Evolutionary conservation across 2,113 vertebrate genomes (phyloP).

Genomic region (Nesospiza acunhae): DNA sequence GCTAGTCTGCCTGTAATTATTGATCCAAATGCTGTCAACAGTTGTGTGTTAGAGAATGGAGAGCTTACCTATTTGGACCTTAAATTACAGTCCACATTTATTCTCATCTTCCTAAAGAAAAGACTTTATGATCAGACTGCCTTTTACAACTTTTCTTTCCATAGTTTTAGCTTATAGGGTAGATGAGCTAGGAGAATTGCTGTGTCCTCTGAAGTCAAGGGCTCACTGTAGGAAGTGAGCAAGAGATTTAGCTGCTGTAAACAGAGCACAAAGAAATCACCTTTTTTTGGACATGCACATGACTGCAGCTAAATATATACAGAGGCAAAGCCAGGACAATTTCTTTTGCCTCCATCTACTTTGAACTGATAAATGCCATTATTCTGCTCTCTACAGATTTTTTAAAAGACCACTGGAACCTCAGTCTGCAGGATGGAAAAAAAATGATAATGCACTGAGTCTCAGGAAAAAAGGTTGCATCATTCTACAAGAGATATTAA

Average conservation of each 20-base stretch:
- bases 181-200: not conserved
- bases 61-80: not conserved
- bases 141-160: not conserved
- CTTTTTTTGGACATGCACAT: not conserved
- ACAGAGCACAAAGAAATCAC: not conserved
- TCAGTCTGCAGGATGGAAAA: not conserved
- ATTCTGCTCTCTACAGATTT: not conserved
- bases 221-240: not conserved
- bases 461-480: not conserved
- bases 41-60: not conserved
- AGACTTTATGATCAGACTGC: not conserved
- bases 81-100: not conserved
- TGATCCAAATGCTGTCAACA: not conserved
- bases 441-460: not conserved
- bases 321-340: not conserved
- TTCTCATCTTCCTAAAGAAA: not conserved
- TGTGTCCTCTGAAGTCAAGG: not conserved
- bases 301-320: not conserved
- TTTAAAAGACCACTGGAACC: not conserved
- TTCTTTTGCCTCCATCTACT: not conserved
- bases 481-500: not conserved
- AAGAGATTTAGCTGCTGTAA: not conserved
- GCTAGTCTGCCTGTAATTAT: not conserved
- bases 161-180: not conserved
- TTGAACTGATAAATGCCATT: not conserved